These are phyloP conservation scores for Adelognathus sp. DNA, from an alignment of 2,888 invertebrate species.

Conservation along the genomic window DNA sequence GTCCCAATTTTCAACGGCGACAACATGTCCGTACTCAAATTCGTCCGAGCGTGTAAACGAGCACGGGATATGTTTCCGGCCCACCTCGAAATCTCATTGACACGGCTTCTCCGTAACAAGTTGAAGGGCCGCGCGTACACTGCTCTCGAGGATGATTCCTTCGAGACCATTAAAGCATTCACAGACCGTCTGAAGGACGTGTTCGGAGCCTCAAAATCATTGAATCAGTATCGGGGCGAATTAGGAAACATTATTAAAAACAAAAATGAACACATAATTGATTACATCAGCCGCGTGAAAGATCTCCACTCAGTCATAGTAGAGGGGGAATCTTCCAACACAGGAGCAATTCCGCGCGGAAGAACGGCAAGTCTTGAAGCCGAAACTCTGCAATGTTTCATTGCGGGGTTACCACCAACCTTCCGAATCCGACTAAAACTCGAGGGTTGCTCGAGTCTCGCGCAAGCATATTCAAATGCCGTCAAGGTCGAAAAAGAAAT, in stretches of 20 bases:
- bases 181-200: not conserved
- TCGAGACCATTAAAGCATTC: not conserved
- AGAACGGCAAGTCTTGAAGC: too few relatives aligned
- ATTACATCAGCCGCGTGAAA: slow-evolving; percentile 35
- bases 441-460: not conserved
- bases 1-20: slow-evolving; percentile 14
- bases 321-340: not conserved
- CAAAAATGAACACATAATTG: slow-evolving; percentile 8
- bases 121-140: slow-evolving; percentile 19
- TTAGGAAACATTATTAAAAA: not conserved
- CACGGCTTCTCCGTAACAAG: slow-evolving; percentile 2
- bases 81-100: not conserved
- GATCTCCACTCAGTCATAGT: not conserved
- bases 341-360: too few relatives aligned
- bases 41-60: slow-evolving; percentile 21
- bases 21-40: slow-evolving; percentile 14
- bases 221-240: slow-evolving; percentile 21
- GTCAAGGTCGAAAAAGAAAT: not conserved
- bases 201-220: not conserved
- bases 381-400: not conserved
- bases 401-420: not conserved
- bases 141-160: slow-evolving; percentile 22
- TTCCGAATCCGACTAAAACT: not conserved
- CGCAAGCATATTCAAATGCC: not conserved
- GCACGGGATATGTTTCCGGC: not conserved